Percentiles rank a stretch among this genome's conserved stretches.
Conservation (phyloP, 2,888 invertebrate genomes). For the Linnaemya vulpina region DNA sequence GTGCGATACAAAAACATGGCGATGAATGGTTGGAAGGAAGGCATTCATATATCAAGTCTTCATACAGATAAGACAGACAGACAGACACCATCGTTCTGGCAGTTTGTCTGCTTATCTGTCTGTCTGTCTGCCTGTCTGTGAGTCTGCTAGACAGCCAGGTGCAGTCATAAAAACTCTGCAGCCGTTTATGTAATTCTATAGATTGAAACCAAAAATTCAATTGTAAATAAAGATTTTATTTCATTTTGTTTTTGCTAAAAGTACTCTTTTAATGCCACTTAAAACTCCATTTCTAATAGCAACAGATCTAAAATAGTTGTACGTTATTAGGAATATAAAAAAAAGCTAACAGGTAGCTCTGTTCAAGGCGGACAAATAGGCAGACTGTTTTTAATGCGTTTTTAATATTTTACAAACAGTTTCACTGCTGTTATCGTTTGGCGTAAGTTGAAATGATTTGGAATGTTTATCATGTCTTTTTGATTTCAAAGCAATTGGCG, state of each 20-base stretch:
- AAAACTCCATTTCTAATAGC: conserved; percentile 54
- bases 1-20: conserved; percentile 43
- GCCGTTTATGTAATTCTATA: conserved; percentile 46
- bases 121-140: not conserved
- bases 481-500: no score
- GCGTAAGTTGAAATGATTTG: no score
- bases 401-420: no score
- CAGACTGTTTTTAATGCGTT: not conserved
- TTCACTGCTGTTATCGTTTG: no score
- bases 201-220: conserved; percentile 41
- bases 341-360: not conserved
- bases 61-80: not conserved
- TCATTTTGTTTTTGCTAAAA: not conserved
- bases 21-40: conserved; percentile 12
- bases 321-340: conserved; percentile 7
- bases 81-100: not conserved
- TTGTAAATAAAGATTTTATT: conserved; percentile 42
- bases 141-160: conserved; percentile 3
- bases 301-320: conserved; percentile 37
- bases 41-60: not conserved
- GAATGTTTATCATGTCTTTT: no score
- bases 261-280: conserved; percentile 30
- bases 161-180: conserved; percentile 2
- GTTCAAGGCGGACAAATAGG: not conserved
- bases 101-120: not conserved